Evolutionary conservation across 2,113 vertebrate species (phyloP).

Genomic region (Gopherus evgoodei): DNA sequence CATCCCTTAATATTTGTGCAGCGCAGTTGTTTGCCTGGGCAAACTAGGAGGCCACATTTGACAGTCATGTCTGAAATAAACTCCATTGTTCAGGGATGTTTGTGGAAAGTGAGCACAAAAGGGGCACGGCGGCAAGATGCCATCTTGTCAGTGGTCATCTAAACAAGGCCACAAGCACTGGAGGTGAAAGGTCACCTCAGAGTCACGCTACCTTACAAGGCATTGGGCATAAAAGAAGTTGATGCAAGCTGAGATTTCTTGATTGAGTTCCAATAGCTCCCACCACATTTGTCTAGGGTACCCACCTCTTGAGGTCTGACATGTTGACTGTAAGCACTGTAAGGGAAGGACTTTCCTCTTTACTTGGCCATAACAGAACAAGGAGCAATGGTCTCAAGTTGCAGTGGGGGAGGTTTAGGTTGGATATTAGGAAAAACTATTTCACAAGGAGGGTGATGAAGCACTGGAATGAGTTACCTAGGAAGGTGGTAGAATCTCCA

Average conservation of each 20-base stretch:
- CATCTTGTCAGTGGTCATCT: background rate
- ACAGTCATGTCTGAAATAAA: accelerated
- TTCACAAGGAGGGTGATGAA: no score
- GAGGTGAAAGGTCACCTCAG: background rate
- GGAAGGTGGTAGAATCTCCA: no score
- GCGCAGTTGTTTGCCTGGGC: no score
- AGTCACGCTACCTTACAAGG: background rate
- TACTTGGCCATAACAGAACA: accelerated
- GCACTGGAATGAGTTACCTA: no score
- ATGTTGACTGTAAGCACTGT: accelerated
- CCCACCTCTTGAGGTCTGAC: background rate
- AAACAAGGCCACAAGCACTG: background rate
- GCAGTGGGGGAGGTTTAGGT: no score
- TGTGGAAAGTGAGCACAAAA: background rate
- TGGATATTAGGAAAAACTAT: no score
- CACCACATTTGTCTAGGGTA: background rate
- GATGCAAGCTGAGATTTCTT: background rate
- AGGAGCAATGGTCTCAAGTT: no score
- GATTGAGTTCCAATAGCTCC: accelerated
- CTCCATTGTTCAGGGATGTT: no score
- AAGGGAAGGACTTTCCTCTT: background rate
- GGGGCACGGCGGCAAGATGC: background rate
- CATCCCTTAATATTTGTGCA: background rate
- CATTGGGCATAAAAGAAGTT: accelerated
- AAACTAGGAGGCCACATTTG: background rate